Conservation (phyloP, 2,797 vertebrate species). For the Pangasius krempfi region DNA sequence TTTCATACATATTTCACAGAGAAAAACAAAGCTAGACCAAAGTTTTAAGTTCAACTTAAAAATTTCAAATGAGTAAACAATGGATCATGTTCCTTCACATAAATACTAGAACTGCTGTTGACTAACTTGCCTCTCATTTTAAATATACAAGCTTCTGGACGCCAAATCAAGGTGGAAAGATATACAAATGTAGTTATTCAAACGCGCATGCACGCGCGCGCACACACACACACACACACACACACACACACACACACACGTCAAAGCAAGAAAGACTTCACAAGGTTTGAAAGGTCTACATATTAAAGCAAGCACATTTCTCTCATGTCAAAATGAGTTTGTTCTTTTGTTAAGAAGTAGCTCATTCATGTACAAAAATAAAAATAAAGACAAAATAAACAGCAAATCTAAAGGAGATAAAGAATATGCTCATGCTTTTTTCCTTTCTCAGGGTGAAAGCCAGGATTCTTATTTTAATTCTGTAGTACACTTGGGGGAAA, state of each 20-base stretch:
- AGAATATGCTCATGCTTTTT: neutral
- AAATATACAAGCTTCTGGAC: neutral
- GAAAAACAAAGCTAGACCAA: constrained; percentile 5
- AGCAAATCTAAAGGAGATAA: neutral
- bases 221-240: neutral
- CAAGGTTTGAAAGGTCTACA: neutral
- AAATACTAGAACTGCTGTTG: neutral
- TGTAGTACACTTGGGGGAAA: neutral
- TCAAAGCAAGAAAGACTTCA: neutral
- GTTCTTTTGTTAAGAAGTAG: neutral
- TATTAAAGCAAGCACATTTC: neutral
- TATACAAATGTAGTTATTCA: neutral
- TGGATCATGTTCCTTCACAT: constrained; percentile 15
- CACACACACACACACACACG: neutral
- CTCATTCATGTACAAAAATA: neutral
- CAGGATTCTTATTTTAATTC: neutral
- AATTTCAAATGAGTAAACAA: constrained; percentile 16
- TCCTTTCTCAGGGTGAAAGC: neutral
- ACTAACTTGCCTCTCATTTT: neutral
- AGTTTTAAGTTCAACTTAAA: constrained; percentile 1
- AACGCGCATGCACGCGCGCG: neutral
- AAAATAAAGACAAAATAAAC: neutral
- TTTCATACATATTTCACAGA: constrained; percentile 52
- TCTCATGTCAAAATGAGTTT: neutral
- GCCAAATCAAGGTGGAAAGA: neutral